phyloP scores from a whole-genome alignment of 2,113 vertebrate species.

The Cavia porcellus region DNA sequence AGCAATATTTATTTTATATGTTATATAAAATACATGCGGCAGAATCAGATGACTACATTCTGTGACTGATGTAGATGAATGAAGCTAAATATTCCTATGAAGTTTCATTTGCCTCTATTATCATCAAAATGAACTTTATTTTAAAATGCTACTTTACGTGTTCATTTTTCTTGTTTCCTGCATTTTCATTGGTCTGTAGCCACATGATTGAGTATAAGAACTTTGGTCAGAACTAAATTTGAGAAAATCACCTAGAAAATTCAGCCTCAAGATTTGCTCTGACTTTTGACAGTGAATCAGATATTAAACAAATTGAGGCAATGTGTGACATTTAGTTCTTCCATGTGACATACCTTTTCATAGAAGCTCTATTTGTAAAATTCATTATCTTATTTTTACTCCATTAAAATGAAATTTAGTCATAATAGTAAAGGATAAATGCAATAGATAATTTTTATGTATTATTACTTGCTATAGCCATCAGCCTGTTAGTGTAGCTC shows the following conservation, averaged over 20 bases:
- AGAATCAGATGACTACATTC: not conserved
- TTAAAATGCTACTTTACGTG: conserved; percentile 19
- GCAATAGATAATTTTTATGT: conserved; percentile 28
- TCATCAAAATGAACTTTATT: conserved; percentile 61
- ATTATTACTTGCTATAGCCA: not conserved
- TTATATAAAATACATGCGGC: not conserved
- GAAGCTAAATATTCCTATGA: not conserved
- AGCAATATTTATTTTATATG: not conserved
- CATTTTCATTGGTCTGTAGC: not conserved
- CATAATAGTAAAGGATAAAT: conserved; percentile 50
- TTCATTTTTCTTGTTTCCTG: not conserved
- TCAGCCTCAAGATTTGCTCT: not conserved
- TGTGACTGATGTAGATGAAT: not conserved
- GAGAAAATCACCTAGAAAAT: conserved; percentile 45
- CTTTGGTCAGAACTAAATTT: conserved; percentile 43
- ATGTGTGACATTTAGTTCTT: not conserved
- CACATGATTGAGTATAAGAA: not conserved
- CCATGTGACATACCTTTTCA: not conserved
- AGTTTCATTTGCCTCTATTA: not conserved
- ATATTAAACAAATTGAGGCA: conserved; percentile 4
- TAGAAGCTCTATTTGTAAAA: not conserved
- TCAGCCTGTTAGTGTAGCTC: not conserved
- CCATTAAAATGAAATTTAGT: conserved; percentile 50
- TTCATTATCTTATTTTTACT: conserved; percentile 49
- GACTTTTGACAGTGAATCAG: not conserved